Evolutionary conservation across 1,140 invertebrate species (phyloP), one percentile per base, ranked within the genome.

Genomic region (Drosophila guanche): DNA sequence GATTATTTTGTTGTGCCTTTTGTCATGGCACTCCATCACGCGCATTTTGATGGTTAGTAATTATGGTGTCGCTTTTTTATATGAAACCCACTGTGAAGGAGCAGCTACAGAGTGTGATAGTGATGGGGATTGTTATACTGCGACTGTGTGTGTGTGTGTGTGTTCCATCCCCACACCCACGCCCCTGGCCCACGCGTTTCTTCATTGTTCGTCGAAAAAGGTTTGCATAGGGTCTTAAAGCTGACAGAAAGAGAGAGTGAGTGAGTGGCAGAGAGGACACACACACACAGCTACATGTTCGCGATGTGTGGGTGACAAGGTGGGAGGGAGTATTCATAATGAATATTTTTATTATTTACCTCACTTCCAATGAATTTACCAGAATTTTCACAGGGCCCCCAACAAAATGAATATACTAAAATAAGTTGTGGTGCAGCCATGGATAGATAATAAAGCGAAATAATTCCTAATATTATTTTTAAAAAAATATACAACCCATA

Each of bases 41-140:
- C 65, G 53, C 72, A 58, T 68, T 72, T 78, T 47, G 61, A 69
- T 76, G 59, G 59, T 55, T 58, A 69, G 67, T 66, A 79, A 84
- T 74, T 80, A 77, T 85, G 76, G 73, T 75, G 67, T 76, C 56
- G 59, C 59, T 77, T 69, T 77, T 69, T 72, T 37, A 37, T 37
- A 37, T 37, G 10, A 37, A 37, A 12, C 33, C 33, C 33, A 37
- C 33, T 37, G 33, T 37, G 16, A 20, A 20, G 16, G 16, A 20
- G 16, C 16, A 20, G 16, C 16, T 20, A 20, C 16, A 20, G 16
- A 42, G 23, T 66, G 42, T 48, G 54, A 33, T 69, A 50, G 12
- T 63, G 51, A 67, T 46, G 33, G 60, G 33, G 33, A 37, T 37
- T 37, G 33, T 37, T 37, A 37, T 3, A 52, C 40, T 33, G 8